Conservation (phyloP, 2,888 invertebrate species). For the Nomada ferruginata region DNA sequence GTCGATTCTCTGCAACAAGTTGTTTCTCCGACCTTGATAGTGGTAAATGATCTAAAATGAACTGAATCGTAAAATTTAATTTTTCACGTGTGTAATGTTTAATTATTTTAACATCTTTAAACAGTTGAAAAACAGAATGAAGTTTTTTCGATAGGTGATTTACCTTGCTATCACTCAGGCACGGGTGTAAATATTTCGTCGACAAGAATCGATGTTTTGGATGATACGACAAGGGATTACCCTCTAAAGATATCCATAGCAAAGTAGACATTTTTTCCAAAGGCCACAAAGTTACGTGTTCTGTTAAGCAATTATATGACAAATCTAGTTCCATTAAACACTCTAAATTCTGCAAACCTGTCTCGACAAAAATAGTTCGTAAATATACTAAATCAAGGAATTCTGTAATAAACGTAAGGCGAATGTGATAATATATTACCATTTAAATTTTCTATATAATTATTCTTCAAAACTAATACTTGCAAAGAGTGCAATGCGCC, state of each 20-base stretch:
- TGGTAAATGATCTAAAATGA: slow-evolving; percentile 86
- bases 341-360: slow-evolving; percentile 85
- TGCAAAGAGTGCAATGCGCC: slow-evolving; percentile 86
- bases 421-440: slow-evolving; percentile 78
- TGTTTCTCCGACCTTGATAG: slow-evolving; percentile 86
- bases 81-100: slow-evolving; percentile 21
- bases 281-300: slow-evolving; percentile 86
- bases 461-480: slow-evolving; percentile 87
- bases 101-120: neutral
- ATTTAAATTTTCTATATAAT: slow-evolving; percentile 87
- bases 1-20: slow-evolving; percentile 79
- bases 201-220: slow-evolving; percentile 86
- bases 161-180: slow-evolving; percentile 85
- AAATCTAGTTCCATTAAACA: slow-evolving; percentile 87
- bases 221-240: slow-evolving; percentile 88
- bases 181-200: slow-evolving; percentile 86
- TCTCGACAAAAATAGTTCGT: neutral
- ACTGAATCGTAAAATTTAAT: slow-evolving; percentile 78
- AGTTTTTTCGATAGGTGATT: neutral
- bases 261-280: slow-evolving; percentile 86
- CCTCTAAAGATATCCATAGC: slow-evolving; percentile 86
- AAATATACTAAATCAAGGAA: slow-evolving; percentile 1
- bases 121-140: neutral
- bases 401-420: neutral
- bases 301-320: slow-evolving; percentile 87